phyloP scores from a whole-genome alignment of 2,113 vertebrate genomes.

The Mus musculus region GRCm39 chr6:13090001-13090500 shows the following conservation, averaged over 20 bases:
- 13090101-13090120: background rate
- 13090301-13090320: background rate
- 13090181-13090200: background rate
- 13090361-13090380: background rate
- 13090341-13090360: background rate
- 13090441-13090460: background rate
- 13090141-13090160: conserved; percentile 17
- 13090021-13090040: no score
- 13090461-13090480: background rate
- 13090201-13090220: conserved; percentile 8
- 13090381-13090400: background rate
- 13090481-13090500: no score
- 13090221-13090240: background rate
- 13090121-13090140: background rate
- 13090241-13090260: background rate
- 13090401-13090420: background rate
- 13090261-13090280: background rate
- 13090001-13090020: no score
- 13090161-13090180: background rate
- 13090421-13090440: background rate
- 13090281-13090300: background rate
- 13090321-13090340: background rate
- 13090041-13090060: background rate
- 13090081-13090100: background rate
- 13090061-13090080: conserved; percentile 12